Percentiles rank a stretch among this genome's conserved stretches.
Conservation (phyloP, 2,888 invertebrate species). For the Leptinotarsa haldemani region DNA sequence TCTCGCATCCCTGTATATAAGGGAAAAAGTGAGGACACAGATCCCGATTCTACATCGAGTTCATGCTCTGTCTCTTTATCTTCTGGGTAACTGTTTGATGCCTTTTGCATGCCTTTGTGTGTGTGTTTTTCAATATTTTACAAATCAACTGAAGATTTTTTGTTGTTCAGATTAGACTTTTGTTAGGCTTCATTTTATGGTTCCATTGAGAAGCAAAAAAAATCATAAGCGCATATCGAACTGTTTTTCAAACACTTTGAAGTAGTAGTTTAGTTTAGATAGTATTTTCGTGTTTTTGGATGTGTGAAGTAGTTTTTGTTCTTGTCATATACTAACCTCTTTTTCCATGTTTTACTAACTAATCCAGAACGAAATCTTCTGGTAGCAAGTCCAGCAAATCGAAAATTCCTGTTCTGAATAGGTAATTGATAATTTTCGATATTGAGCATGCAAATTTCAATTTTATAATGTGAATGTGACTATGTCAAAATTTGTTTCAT, state of each 20-base stretch:
- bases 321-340: slow-evolving; percentile 37
- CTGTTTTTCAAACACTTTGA: neutral
- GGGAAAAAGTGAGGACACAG: slow-evolving; percentile 66
- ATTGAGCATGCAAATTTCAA: slow-evolving; percentile 1
- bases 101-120: slow-evolving; percentile 47
- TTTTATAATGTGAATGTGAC: neutral
- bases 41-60: slow-evolving; percentile 65
- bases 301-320: slow-evolving; percentile 19
- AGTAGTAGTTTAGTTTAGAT: neutral
- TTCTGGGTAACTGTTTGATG: slow-evolving; percentile 63
- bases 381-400: slow-evolving; percentile 61
- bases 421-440: slow-evolving; percentile 53
- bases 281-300: neutral
- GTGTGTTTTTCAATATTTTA: slow-evolving; percentile 30
- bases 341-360: slow-evolving; percentile 45
- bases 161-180: neutral
- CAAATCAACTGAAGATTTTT: neutral
- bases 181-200: neutral
- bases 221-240: neutral
- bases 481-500: neutral
- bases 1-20: slow-evolving; percentile 81
- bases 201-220: too few relatives aligned
- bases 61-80: slow-evolving; percentile 66
- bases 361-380: slow-evolving; percentile 61
- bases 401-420: slow-evolving; percentile 61